Evolutionary conservation across 2,888 invertebrate genomes (phyloP).

Genomic region (Opisthograptis luteolata): DNA sequence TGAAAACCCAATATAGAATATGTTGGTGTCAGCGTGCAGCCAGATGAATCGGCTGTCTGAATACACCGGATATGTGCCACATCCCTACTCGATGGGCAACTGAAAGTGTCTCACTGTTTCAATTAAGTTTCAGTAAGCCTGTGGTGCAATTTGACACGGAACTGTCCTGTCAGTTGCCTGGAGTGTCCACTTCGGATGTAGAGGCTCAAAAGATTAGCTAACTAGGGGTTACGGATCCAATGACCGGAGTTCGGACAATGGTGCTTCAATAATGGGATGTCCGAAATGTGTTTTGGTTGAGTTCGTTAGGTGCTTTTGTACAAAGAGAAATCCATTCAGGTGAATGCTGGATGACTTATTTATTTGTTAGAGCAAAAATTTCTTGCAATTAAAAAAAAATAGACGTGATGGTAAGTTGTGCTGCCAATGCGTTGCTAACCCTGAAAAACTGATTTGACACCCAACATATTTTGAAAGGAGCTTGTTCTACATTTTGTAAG

Average conservation of each 20-base stretch:
- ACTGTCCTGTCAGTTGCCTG: slow-evolving; percentile 19
- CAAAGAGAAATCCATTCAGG: too few species aligned
- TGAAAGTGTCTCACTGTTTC: slow-evolving; percentile 26
- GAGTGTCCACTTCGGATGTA: slow-evolving; percentile 14
- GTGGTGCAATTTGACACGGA: slow-evolving; percentile 27
- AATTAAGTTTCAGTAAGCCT: slow-evolving; percentile 28
- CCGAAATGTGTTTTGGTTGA: slow-evolving; percentile 5
- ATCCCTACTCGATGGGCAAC: slow-evolving; percentile 19
- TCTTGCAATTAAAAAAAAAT: too few species aligned
- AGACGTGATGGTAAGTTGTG: too few species aligned
- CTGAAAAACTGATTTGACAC: too few species aligned
- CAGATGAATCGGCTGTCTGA: background rate
- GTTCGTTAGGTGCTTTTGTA: background rate
- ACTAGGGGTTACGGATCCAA: slow-evolving; percentile 12
- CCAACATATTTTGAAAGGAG: too few species aligned
- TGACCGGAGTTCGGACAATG: slow-evolving; percentile 14
- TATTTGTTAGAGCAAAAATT: background rate
- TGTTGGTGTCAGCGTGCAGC: background rate
- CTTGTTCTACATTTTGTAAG: too few species aligned
- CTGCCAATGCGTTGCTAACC: too few species aligned
- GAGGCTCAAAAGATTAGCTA: slow-evolving; percentile 28
- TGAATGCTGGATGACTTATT: too few species aligned
- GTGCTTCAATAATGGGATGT: slow-evolving; percentile 1
- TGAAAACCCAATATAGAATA: too few species aligned
- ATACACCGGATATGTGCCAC: slow-evolving; percentile 4